Evolutionary conservation across 2,113 vertebrate species (phyloP).

Genomic region (Phoxinus phoxinus): DNA sequence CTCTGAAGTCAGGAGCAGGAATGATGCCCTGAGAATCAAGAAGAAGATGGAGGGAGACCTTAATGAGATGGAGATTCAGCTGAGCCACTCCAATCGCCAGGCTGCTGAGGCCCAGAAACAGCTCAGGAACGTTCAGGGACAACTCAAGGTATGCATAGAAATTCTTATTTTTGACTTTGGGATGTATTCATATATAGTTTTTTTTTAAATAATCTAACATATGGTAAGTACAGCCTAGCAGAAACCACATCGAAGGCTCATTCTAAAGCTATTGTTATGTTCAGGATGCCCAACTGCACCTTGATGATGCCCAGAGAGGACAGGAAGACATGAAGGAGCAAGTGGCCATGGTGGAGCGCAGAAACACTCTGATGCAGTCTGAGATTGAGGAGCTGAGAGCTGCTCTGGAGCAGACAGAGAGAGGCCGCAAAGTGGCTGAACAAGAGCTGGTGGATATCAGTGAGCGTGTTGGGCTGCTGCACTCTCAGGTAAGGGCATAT

Average conservation of each 20-base stretch:
- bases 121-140: no score
- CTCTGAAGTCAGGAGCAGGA: slow-evolving; percentile 79
- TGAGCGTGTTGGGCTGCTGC: slow-evolving; percentile 55
- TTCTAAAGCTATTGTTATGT: not conserved
- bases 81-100: no score
- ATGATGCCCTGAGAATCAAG: slow-evolving; percentile 77
- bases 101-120: no score
- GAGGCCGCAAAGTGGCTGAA: slow-evolving; percentile 75
- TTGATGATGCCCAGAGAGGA: slow-evolving; percentile 80
- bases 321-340: slow-evolving; percentile 83
- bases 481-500: slow-evolving; percentile 46
- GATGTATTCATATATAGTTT: no score
- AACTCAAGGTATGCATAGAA: no score
- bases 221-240: no score
- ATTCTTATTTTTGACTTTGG: not conserved
- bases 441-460: slow-evolving; percentile 55
- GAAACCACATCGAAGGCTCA: not conserved
- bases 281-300: slow-evolving; percentile 86
- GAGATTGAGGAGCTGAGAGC: slow-evolving; percentile 78
- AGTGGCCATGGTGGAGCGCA: slow-evolving; percentile 79
- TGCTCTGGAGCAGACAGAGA: slow-evolving; percentile 80
- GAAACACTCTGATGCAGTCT: slow-evolving; percentile 75
- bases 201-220: no score
- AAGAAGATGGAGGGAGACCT: slow-evolving; percentile 66
- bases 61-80: no score